Conservation (phyloP, 2,888 invertebrate genomes). For the Petrolisthes manimaculis region DNA sequence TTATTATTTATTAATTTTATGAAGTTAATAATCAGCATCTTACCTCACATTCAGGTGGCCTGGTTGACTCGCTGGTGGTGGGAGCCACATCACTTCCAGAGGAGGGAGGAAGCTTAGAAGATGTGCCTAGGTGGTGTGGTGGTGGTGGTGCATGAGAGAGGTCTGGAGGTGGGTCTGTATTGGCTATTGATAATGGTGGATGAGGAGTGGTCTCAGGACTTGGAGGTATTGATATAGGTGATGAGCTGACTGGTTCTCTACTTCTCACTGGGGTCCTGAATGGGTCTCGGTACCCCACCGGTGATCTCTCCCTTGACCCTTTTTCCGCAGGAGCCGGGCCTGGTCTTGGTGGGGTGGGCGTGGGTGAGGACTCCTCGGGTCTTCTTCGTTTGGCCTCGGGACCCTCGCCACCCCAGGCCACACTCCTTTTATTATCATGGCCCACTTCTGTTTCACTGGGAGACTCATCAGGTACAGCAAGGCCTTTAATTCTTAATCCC, state of each 20-base stretch:
- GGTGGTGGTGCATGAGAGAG: conserved; percentile 27
- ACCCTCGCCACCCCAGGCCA: conserved; percentile 40
- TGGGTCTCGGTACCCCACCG: conserved; percentile 33
- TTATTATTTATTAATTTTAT: too few species aligned
- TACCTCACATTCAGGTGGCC: conserved; percentile 19
- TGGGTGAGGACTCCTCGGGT: conserved; percentile 30
- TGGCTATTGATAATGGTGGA: neutral
- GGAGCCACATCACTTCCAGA: conserved; percentile 6
- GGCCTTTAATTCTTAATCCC: conserved; percentile 63
- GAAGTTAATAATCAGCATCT: neutral
- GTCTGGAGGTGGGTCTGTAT: conserved; percentile 40
- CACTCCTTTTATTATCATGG: conserved; percentile 44
- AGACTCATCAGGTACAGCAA: conserved; percentile 62
- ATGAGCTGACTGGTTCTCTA: conserved; percentile 30
- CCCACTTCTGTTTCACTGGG: conserved; percentile 38
- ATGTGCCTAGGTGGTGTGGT: neutral
- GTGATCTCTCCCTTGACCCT: conserved; percentile 34
- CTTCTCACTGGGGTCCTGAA: conserved; percentile 34
- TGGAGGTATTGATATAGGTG: conserved; percentile 18
- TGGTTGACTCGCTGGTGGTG: conserved; percentile 6
- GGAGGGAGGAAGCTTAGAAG: neutral
- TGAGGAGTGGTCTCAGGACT: conserved; percentile 43
- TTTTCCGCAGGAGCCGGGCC: conserved; percentile 24
- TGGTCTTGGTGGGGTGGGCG: conserved; percentile 7
- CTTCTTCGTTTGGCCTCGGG: conserved; percentile 45